phyloP scores from a whole-genome alignment of 2,113 vertebrate genomes.

The Pelmatolapia mariae region DNA sequence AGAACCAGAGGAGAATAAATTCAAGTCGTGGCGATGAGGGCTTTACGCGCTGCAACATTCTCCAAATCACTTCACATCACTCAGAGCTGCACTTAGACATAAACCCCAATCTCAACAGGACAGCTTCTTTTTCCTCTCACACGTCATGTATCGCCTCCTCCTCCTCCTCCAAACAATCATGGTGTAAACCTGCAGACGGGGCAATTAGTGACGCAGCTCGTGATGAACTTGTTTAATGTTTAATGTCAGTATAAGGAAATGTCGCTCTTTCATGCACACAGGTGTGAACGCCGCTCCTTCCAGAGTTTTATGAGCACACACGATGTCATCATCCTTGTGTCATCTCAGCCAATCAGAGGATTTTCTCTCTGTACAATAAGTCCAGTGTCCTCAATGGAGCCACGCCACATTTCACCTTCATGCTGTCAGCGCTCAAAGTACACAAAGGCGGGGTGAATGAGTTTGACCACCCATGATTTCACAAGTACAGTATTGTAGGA shows the following conservation, averaged over 20 bases:
- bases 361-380: background rate
- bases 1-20: slow-evolving; percentile 30
- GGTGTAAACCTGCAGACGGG: background rate
- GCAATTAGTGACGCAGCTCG: background rate
- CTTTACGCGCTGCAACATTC: slow-evolving; percentile 27
- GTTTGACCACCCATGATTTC: background rate
- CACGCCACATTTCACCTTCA: rapidly evolving
- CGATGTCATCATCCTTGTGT: background rate
- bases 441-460: background rate
- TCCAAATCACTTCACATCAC: slow-evolving; percentile 41
- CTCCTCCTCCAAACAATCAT: background rate
- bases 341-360: background rate
- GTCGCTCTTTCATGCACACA: background rate
- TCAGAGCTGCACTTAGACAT: slow-evolving; percentile 1
- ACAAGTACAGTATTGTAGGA: background rate
- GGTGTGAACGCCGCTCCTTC: background rate
- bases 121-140: background rate
- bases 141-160: background rate
- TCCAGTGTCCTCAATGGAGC: background rate
- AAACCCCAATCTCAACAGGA: background rate
- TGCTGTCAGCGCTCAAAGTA: background rate
- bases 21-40: slow-evolving; percentile 14
- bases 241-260: background rate
- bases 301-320: background rate
- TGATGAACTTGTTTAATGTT: background rate